Conservation (phyloP, 2,888 invertebrate species). For the Dugesia japonica region DNA sequence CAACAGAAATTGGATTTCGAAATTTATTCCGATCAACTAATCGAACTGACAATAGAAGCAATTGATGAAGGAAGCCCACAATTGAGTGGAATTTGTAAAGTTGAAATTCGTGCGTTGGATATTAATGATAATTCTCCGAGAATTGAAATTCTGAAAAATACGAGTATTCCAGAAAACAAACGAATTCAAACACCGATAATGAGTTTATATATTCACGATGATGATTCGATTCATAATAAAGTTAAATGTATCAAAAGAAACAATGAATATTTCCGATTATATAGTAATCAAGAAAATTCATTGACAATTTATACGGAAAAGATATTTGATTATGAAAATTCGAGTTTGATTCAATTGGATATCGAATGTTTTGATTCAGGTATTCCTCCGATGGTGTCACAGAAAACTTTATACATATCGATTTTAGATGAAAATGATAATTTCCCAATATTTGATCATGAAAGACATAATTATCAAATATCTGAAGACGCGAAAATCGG, state of each 20-base stretch:
- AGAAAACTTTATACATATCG: slow-evolving; percentile 20
- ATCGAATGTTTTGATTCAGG: slow-evolving; percentile 30
- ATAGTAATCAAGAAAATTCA: neutral
- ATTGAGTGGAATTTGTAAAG: neutral
- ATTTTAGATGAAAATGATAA: slow-evolving; percentile 32
- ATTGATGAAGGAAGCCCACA: slow-evolving; percentile 23
- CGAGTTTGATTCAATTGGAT: neutral
- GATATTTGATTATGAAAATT: slow-evolving; percentile 29
- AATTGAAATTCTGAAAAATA: slow-evolving; percentile 25
- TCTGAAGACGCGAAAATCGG: slow-evolving; percentile 11
- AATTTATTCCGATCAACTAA: neutral
- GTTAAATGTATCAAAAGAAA: slow-evolving; percentile 4
- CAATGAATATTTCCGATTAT: neutral
- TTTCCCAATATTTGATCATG: slow-evolving; percentile 16
- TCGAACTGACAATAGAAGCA: slow-evolving; percentile 16
- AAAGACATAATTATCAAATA: slow-evolving; percentile 21
- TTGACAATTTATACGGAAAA: slow-evolving; percentile 26
- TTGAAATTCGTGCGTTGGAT: slow-evolving; percentile 14
- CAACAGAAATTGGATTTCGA: slow-evolving; percentile 22
- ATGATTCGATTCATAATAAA: slow-evolving; percentile 17
- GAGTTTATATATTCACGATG: slow-evolving; percentile 23
- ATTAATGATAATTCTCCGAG: slow-evolving; percentile 25
- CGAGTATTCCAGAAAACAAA: slow-evolving; percentile 23
- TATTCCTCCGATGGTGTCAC: slow-evolving; percentile 14
- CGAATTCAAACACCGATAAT: neutral